phyloP scores from a whole-genome alignment of 2,888 invertebrate genomes.

The Pharmacophagus antenor region DNA sequence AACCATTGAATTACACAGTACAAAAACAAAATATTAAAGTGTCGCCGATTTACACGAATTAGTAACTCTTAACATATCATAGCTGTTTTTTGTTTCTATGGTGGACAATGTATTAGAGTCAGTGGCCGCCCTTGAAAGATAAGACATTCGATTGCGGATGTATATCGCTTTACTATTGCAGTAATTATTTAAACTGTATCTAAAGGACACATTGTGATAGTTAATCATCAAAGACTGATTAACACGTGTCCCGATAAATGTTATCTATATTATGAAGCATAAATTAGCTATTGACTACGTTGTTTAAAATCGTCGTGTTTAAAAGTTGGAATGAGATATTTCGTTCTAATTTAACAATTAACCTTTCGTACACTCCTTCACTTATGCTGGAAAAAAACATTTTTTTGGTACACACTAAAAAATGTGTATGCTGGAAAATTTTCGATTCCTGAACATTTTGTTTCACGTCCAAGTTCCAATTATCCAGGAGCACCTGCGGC shows the following conservation, averaged over 20 bases:
- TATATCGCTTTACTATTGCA: background rate
- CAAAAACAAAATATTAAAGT: no score
- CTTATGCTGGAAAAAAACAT: no score
- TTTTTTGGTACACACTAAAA: background rate
- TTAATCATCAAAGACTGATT: slow-evolving; percentile 1
- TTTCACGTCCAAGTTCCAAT: slow-evolving; percentile 43
- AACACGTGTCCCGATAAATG: slow-evolving; percentile 4
- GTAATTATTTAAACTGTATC: slow-evolving; percentile 1
- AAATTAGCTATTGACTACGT: background rate
- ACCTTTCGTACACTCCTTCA: background rate
- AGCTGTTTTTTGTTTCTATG: background rate
- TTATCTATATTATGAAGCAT: background rate
- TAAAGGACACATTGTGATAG: background rate
- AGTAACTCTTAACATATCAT: background rate
- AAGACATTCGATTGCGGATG: no score
- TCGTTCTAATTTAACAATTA: background rate
- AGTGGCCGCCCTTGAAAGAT: slow-evolving; percentile 3
- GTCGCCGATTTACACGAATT: no score
- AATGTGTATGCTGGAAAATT: slow-evolving; percentile 19
- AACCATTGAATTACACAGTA: no score
- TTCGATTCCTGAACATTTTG: slow-evolving; percentile 22
- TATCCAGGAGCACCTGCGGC: slow-evolving; percentile 64
- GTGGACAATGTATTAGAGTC: background rate
- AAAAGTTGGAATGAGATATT: background rate
- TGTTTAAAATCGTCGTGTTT: background rate